Evolutionary conservation across 2,888 invertebrate genomes (phyloP).

Genomic region (Eledona agricola): DNA sequence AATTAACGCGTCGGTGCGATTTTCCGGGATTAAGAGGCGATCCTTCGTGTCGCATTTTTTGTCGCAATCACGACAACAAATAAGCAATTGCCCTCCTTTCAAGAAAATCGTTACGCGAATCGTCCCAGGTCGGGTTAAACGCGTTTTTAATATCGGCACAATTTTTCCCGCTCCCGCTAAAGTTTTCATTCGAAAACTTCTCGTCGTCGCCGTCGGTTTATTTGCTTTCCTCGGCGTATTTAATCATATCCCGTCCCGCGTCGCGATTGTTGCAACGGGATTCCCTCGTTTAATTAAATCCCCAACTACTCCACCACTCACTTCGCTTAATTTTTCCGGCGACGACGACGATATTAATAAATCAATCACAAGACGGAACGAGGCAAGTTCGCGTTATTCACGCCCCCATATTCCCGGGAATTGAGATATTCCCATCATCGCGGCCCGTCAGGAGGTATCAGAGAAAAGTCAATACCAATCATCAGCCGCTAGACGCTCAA

Average conservation of each 20-base stretch:
- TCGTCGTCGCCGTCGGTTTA: slow-evolving; percentile 19
- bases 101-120: too few relatives aligned
- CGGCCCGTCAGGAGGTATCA: slow-evolving; percentile 36
- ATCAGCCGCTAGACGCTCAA: slow-evolving; percentile 33
- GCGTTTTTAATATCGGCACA: slow-evolving; percentile 36
- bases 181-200: slow-evolving; percentile 26
- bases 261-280: slow-evolving; percentile 19
- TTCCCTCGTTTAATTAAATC: slow-evolving; percentile 29
- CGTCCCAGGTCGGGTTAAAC: slow-evolving; percentile 26
- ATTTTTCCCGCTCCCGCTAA: slow-evolving; percentile 24
- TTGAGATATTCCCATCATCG: slow-evolving; percentile 36
- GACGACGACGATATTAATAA: slow-evolving; percentile 22
- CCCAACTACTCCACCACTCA: slow-evolving; percentile 1
- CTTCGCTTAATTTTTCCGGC: slow-evolving; percentile 16
- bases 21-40: too few relatives aligned
- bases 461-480: slow-evolving; percentile 43
- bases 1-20: too few relatives aligned
- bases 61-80: too few relatives aligned
- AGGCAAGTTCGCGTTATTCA: slow-evolving; percentile 20
- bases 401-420: slow-evolving; percentile 24
- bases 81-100: too few relatives aligned
- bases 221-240: slow-evolving; percentile 37
- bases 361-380: slow-evolving; percentile 15
- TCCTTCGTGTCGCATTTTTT: too few relatives aligned
- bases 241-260: slow-evolving; percentile 33